Percentiles rank a stretch among this genome's conserved stretches.
Evolutionary conservation across 53 echinoderm and acorn worm genomes (phyloP).

Genomic region (Apostichopus leukothele): DNA sequence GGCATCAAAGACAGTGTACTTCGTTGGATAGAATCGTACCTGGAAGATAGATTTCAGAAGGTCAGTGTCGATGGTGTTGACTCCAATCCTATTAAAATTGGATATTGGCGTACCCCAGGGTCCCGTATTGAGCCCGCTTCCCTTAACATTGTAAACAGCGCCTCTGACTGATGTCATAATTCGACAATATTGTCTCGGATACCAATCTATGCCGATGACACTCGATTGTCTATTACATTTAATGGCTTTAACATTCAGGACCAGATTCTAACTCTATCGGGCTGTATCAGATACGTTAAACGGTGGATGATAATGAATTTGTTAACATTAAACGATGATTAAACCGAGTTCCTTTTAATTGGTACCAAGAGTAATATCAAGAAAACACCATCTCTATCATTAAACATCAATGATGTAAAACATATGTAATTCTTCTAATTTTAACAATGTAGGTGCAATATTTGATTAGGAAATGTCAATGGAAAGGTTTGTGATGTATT

Average conservation of each 20-base stretch:
- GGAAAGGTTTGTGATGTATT: too few species aligned
- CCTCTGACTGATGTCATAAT: slow-evolving; percentile 30
- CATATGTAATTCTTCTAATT: background rate
- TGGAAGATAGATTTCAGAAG: slow-evolving; percentile 39
- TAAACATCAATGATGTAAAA: background rate
- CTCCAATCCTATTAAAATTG: slow-evolving; percentile 13
- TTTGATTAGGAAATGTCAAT: background rate
- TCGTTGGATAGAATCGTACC: slow-evolving; percentile 42
- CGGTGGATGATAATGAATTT: background rate
- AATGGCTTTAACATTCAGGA: background rate
- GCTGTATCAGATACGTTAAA: background rate
- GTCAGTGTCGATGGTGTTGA: slow-evolving; percentile 24
- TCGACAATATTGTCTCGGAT: background rate
- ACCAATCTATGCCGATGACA: slow-evolving; percentile 19
- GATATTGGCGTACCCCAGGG: slow-evolving; percentile 51
- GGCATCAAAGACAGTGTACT: slow-evolving; percentile 31
- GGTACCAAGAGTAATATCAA: background rate
- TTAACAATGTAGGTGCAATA: slow-evolving; percentile 6
- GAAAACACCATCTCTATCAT: background rate
- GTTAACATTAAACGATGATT: background rate
- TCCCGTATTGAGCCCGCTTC: slow-evolving; percentile 38
- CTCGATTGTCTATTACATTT: slow-evolving; percentile 15
- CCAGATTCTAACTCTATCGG: background rate
- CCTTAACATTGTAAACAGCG: slow-evolving; percentile 33
- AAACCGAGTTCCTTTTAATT: background rate